phyloP scores from a whole-genome alignment of 2,797 vertebrate genomes.

The Hypotaenidia okinawae region DNA sequence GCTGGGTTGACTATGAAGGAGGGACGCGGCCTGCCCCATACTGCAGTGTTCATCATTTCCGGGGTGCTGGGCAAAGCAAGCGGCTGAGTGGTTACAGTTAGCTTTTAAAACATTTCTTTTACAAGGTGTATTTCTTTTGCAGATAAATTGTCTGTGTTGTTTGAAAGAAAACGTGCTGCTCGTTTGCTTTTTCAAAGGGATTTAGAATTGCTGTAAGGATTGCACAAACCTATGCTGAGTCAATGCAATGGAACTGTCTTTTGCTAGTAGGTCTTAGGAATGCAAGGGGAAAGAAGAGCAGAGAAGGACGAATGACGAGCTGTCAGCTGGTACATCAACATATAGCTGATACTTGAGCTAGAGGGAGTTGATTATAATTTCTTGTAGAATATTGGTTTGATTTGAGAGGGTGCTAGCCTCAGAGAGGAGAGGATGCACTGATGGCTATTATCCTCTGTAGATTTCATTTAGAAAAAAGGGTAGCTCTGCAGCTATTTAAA shows the following conservation, averaged over 20 bases:
- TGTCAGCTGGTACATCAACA: not conserved
- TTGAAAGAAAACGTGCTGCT: not conserved
- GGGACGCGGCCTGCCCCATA: conserved; percentile 15
- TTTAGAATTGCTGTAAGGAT: not conserved
- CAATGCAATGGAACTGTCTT: not conserved
- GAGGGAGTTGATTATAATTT: not conserved
- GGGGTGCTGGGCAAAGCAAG: not conserved
- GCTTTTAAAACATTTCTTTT: not conserved
- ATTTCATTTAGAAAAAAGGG: not conserved
- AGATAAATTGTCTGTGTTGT: not conserved
- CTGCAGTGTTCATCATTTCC: conserved; percentile 2
- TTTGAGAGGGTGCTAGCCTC: not conserved
- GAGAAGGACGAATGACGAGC: not conserved
- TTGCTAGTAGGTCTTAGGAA: not conserved
- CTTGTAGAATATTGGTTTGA: not conserved
- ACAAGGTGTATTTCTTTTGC: not conserved
- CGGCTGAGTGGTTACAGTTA: not conserved
- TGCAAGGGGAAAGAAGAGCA: not conserved
- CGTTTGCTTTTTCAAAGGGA: not conserved
- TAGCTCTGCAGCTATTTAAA: not conserved
- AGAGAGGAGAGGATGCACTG: not conserved
- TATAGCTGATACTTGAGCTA: not conserved
- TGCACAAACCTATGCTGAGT: not conserved
- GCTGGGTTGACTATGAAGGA: not conserved
- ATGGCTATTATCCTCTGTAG: not conserved